Evolutionary conservation across 1,140 invertebrate species (phyloP), one percentile per base, ranked within the genome.

Genomic region (Drosophila tropicalis): DNA sequence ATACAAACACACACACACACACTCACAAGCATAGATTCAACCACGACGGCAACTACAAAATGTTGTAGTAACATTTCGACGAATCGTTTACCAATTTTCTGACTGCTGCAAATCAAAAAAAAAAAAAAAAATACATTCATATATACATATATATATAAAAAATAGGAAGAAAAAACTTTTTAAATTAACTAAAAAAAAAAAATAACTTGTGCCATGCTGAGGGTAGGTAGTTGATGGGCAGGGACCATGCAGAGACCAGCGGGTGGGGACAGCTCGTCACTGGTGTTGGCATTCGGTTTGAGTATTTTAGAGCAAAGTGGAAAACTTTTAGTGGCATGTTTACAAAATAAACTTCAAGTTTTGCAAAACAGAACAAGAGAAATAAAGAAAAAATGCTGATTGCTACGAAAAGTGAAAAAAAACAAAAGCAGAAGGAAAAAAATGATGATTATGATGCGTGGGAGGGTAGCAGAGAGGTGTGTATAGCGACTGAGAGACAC

Each of bases 321-420:
- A 89, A 89, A 89, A 89, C 85, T 89, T 89, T 89, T 89, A 89
- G 84, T 89, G 84, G 84, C 84, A 89, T 89, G 84, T 89, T 90
- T 85, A 89, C 84, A 89, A 89, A 89, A 89, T 89, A 89, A 89
- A 89, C 80, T 86, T 86, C 79, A 87, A 75, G 76, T 87, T 51
- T 51, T 79, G 83, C 84, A 83, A 79, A 86, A 87, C 72, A 69
- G 63, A 25, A 71, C 55, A 82, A 47, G 15, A 56, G 67, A 74
- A 86, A 83, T 76, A 79, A 83, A 76, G 72, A 79, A 87, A 84
- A 83, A 82, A 51, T 81, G 71, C 82, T 85, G 81, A 85, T 85
- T 85, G 82, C 77, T 57, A 69, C 56, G 67, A 78, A 79, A 71
- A 75, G 72, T 62, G 70, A 70, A 34, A 56, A 60, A 58, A 69